Evolutionary conservation across 64 coral and sea anemone species (phyloP).

Genomic region (Montipora efflorescens): DNA sequence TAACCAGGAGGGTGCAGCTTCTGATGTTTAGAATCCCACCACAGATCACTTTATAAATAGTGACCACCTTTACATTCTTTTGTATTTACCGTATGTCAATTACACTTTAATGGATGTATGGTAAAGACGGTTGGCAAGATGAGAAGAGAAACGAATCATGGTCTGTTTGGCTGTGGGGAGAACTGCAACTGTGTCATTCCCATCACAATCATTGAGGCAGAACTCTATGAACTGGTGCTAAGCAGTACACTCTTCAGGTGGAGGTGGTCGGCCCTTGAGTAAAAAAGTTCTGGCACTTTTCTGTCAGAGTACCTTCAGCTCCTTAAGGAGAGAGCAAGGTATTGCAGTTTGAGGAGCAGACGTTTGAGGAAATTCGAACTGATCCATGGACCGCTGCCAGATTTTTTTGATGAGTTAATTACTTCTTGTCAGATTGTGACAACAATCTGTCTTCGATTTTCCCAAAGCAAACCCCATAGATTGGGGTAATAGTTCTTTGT

Average conservation of each 20-base stretch:
- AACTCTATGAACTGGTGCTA: not conserved
- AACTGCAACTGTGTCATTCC: not conserved
- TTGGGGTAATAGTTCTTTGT: too few relatives aligned
- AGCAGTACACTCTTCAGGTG: not conserved
- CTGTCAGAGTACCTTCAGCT: not conserved
- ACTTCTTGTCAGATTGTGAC: too few relatives aligned
- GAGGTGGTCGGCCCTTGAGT: not conserved
- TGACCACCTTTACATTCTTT: too few relatives aligned
- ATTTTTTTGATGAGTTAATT: too few relatives aligned
- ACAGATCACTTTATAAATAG: too few relatives aligned
- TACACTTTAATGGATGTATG: slow-evolving; percentile 3
- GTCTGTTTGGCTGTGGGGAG: not conserved
- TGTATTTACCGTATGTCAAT: not conserved
- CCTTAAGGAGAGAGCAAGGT: not conserved
- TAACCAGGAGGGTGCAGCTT: too few relatives aligned
- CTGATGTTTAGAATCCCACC: too few relatives aligned
- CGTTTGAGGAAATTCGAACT: not conserved
- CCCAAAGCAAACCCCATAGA: too few relatives aligned
- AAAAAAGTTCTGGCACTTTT: not conserved
- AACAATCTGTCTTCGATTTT: too few relatives aligned
- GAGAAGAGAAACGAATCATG: not conserved
- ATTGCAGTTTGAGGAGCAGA: slow-evolving; percentile 30
- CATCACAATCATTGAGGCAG: not conserved
- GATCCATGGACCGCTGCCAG: too few relatives aligned
- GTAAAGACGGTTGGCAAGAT: not conserved